A percentile compares a stretch with the other conserved stretches of the same genome.
These are phyloP conservation scores for Drosophila maculinotata DNA, from an alignment of 2,888 invertebrate genomes.

Conservation along the genomic window DNA sequence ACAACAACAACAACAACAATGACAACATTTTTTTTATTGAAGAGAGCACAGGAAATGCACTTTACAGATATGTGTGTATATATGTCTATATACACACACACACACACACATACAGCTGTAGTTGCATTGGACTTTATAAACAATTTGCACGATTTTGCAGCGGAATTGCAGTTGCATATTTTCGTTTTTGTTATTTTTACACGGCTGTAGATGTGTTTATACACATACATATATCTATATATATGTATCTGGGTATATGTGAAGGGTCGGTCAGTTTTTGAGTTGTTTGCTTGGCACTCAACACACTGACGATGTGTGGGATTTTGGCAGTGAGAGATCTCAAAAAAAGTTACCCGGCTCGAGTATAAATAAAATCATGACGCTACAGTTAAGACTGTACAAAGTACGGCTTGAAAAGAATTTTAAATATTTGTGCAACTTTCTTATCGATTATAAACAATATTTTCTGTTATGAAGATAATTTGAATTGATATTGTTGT, in stretches of 20 bases:
- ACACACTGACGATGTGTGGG: slow-evolving; percentile 32
- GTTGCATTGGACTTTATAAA: slow-evolving; percentile 51
- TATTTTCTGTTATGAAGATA: too few relatives aligned
- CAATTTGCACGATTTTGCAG: slow-evolving; percentile 53
- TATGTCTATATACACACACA: not conserved
- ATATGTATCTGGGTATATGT: slow-evolving; percentile 13
- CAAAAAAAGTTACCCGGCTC: not conserved
- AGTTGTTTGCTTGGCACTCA: slow-evolving; percentile 49
- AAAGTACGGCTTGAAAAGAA: not conserved
- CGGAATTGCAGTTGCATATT: slow-evolving; percentile 52
- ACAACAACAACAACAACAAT: slow-evolving; percentile 32
- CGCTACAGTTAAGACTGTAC: not conserved
- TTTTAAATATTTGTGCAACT: not conserved
- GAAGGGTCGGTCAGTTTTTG: slow-evolving; percentile 51
- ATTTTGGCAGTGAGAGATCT: slow-evolving; percentile 31
- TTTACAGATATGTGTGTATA: slow-evolving; percentile 32
- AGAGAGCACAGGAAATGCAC: slow-evolving; percentile 58
- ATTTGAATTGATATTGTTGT: not conserved
- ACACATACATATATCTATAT: not conserved
- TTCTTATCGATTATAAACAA: too few relatives aligned
- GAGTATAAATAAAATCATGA: not conserved
- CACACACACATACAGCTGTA: not conserved
- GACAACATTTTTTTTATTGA: slow-evolving; percentile 23
- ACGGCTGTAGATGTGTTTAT: not conserved
- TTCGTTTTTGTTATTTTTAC: slow-evolving; percentile 15